Evolutionary conservation across 2,888 invertebrate genomes (phyloP).

Genomic region (Temnothorax rugatulus): DNA sequence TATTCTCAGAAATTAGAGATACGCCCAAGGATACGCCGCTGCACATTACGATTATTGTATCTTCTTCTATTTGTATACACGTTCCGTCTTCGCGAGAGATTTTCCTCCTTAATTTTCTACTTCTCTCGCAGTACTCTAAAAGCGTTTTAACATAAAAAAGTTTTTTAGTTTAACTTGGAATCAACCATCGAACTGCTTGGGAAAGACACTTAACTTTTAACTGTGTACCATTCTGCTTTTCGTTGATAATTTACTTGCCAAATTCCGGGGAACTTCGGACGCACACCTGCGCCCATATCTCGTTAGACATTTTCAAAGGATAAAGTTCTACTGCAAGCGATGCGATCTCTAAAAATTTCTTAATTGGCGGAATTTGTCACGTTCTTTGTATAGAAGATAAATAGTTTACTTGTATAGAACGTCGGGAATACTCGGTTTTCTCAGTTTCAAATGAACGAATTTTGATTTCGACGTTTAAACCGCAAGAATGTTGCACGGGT

Average conservation of each 20-base stretch:
- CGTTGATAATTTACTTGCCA: not conserved
- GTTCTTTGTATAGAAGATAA: not conserved
- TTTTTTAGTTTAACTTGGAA: conserved; percentile 1
- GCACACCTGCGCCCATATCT: conserved; percentile 5
- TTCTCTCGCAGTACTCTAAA: not conserved
- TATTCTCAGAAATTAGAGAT: conserved; percentile 28
- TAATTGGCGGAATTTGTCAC: conserved; percentile 14
- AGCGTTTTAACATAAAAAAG: not conserved
- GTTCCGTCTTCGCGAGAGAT: not conserved
- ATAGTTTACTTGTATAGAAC: not conserved
- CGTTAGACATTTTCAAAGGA: not conserved
- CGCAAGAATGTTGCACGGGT: not conserved
- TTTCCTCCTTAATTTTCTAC: not conserved
- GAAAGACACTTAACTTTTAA: conserved; percentile 23
- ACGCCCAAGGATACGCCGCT: not conserved
- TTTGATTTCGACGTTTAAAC: not conserved
- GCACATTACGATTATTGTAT: not conserved
- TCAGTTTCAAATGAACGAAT: not conserved
- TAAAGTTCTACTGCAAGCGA: not conserved
- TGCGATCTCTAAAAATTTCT: not conserved
- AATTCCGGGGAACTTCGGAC: not conserved
- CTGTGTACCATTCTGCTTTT: conserved; percentile 1
- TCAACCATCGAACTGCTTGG: conserved; percentile 10
- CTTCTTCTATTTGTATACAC: not conserved
- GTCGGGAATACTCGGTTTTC: not conserved